Evolutionary conservation across 2,888 invertebrate species (phyloP).

Genomic region (Elgonia sp.): DNA sequence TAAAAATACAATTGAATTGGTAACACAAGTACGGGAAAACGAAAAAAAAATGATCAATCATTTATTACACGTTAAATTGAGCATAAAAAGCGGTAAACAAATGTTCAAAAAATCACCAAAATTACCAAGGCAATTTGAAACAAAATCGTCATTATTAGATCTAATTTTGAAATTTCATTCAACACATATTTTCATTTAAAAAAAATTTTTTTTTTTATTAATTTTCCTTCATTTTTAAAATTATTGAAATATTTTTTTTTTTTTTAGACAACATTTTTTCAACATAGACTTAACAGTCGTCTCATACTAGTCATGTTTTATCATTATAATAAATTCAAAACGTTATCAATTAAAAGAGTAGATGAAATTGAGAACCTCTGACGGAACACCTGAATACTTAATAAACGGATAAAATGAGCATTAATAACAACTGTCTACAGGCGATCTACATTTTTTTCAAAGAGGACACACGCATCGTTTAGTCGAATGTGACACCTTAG

Average conservation of each 20-base stretch:
- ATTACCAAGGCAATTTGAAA: too few relatives aligned
- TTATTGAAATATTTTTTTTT: too few relatives aligned
- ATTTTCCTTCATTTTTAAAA: too few relatives aligned
- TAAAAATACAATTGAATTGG: background rate
- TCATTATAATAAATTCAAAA: constrained; percentile 49
- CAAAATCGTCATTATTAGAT: too few relatives aligned
- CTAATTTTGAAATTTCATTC: too few relatives aligned
- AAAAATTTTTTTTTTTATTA: background rate
- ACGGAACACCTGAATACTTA: constrained; percentile 87
- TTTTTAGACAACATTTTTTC: too few relatives aligned
- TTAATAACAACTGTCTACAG: constrained; percentile 86
- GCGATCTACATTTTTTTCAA: constrained; percentile 85
- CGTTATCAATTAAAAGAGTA: constrained; percentile 58
- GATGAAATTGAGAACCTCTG: constrained; percentile 84
- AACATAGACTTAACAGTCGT: background rate
- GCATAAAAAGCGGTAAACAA: too few relatives aligned
- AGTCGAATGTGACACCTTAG: constrained; percentile 83
- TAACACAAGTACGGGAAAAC: background rate
- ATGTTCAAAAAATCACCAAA: too few relatives aligned
- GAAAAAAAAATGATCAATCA: too few relatives aligned
- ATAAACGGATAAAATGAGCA: constrained; percentile 87
- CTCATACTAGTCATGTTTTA: constrained; percentile 30
- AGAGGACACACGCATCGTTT: constrained; percentile 83
- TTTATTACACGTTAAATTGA: too few relatives aligned
- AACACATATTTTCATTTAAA: background rate